These are phyloP conservation scores for Loris lydekkerianus DNA, from an alignment of 2,797 vertebrate species.

Conservation along the genomic window DNA sequence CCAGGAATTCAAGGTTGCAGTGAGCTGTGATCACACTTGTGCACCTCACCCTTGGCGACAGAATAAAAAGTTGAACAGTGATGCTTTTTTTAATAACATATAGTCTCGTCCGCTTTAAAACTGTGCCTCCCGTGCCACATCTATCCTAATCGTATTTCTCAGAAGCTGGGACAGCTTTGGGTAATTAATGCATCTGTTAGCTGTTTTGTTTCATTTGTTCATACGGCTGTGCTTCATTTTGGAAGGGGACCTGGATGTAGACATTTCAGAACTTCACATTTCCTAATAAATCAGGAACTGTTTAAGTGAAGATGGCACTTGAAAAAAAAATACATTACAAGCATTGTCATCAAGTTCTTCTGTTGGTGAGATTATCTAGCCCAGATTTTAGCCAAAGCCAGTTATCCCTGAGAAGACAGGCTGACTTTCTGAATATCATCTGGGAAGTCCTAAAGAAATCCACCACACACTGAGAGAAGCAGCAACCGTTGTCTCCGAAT, in stretches of 20 bases:
- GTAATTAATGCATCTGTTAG: neutral
- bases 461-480: neutral
- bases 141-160: constrained; percentile 7
- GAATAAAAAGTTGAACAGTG: neutral
- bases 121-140: neutral
- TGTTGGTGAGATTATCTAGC: neutral
- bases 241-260: neutral
- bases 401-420: neutral
- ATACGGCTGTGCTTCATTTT: neutral
- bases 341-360: neutral
- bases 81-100: neutral
- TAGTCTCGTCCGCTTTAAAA: constrained; percentile 11
- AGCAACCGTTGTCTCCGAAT: neutral
- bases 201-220: neutral
- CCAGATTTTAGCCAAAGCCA: neutral
- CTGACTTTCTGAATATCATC: neutral
- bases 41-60: neutral
- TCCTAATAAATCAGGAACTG: constrained; percentile 26
- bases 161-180: neutral
- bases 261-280: neutral
- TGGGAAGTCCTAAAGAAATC: neutral
- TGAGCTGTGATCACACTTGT: neutral
- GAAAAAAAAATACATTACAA: neutral
- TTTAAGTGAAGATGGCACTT: constrained; percentile 7
- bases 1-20: neutral